These are phyloP conservation scores for Peromyscus aztecus DNA, from an alignment of 2,797 vertebrate species.

Conservation along the genomic window DNA sequence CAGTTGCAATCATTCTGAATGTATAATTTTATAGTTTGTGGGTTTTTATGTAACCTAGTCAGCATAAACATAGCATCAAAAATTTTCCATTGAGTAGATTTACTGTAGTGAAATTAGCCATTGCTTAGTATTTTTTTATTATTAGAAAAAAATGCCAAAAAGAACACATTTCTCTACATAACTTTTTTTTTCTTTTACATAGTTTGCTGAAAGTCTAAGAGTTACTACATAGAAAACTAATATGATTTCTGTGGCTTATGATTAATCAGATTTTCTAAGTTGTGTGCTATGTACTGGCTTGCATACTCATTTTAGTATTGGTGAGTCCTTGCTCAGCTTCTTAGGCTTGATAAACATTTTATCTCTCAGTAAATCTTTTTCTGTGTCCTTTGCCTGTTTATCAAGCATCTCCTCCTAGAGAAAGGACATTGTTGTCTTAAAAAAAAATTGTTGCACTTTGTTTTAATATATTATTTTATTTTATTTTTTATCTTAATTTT, in stretches of 20 bases:
- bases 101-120: constrained; percentile 55
- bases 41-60: constrained; percentile 67
- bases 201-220: constrained; percentile 6
- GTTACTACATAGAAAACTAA: neutral
- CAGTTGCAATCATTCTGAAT: constrained; percentile 71
- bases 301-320: accelerated
- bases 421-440: neutral
- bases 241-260: neutral
- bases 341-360: neutral
- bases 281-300: neutral
- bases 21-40: constrained; percentile 61
- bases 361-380: neutral
- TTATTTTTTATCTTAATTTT: constrained; percentile 2
- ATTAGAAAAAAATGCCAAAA: constrained; percentile 4
- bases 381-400: neutral
- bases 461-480: neutral
- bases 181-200: constrained; percentile 14
- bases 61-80: constrained; percentile 58
- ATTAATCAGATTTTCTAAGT: neutral
- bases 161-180: constrained; percentile 6
- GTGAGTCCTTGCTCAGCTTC: neutral
- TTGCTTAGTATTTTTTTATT: constrained; percentile 52
- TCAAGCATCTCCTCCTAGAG: neutral
- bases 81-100: constrained; percentile 72
- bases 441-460: neutral